Evolutionary conservation across 2,888 invertebrate genomes (phyloP).

Genomic region (Nephrotoma appendiculata): DNA sequence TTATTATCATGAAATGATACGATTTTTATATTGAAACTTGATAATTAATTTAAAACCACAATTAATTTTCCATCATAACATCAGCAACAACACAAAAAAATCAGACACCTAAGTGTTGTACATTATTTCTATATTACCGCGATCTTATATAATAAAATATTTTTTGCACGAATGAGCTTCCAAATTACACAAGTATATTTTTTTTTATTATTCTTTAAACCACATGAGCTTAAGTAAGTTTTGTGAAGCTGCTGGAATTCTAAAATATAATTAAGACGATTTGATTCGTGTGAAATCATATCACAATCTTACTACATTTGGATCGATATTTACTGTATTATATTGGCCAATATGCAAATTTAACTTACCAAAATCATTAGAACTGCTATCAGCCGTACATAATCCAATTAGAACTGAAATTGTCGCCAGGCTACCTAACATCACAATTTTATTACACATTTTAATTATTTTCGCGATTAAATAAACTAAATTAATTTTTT

Average conservation of each 20-base stretch:
- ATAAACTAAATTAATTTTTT: background rate
- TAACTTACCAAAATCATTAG: background rate
- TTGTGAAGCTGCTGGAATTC: background rate
- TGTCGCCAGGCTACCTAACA: background rate
- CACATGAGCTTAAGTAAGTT: background rate
- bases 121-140: background rate
- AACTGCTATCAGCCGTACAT: background rate
- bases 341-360: background rate
- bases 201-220: background rate
- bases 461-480: background rate
- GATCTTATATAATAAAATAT: background rate
- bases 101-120: background rate
- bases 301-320: no score
- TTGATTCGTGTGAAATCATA: background rate
- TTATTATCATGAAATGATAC: no score
- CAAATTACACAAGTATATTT: background rate
- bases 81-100: background rate
- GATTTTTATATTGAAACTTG: background rate
- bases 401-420: background rate
- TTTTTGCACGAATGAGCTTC: background rate
- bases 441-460: background rate
- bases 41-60: background rate
- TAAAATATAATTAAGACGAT: background rate
- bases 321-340: no score
- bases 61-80: background rate